phyloP scores from a whole-genome alignment of 2,888 invertebrate species.

The Drosophila bunnanda region DNA sequence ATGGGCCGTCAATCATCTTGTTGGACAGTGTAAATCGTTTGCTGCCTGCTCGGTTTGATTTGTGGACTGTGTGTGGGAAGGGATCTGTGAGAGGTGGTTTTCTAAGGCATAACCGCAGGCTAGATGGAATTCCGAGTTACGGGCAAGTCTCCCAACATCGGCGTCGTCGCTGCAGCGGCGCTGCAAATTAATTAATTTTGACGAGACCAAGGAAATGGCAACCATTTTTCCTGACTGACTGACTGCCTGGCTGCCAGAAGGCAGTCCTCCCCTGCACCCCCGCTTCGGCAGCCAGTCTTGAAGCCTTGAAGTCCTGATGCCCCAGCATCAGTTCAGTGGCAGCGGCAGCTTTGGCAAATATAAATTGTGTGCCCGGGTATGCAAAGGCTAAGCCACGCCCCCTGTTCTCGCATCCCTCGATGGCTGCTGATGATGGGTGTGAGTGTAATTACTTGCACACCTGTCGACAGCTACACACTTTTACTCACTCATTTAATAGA shows the following conservation, averaged over 20 bases:
- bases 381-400: conserved; percentile 59
- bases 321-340: conserved; percentile 42
- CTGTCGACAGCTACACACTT: conserved; percentile 78
- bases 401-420: neutral
- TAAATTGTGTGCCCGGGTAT: conserved; percentile 70
- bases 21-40: conserved; percentile 45
- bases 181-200: conserved; percentile 79
- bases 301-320: conserved; percentile 22
- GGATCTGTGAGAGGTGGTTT: conserved; percentile 14
- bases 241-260: conserved; percentile 28
- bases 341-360: conserved; percentile 75
- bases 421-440: conserved; percentile 57
- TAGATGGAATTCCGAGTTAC: conserved; percentile 55
- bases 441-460: conserved; percentile 79
- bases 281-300: conserved; percentile 8
- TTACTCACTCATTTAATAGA: conserved; percentile 78
- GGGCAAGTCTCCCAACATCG: conserved; percentile 43
- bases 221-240: conserved; percentile 68
- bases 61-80: conserved; percentile 44
- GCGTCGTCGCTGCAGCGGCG: conserved; percentile 48
- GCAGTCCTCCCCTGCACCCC: too few relatives aligned
- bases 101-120: conserved; percentile 48
- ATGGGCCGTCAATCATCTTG: conserved; percentile 38
- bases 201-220: conserved; percentile 74
- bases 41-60: conserved; percentile 52